Base-by-base conservation (phyloP, 2,888 invertebrate genomes). In the Lasiommata megera region DNA sequence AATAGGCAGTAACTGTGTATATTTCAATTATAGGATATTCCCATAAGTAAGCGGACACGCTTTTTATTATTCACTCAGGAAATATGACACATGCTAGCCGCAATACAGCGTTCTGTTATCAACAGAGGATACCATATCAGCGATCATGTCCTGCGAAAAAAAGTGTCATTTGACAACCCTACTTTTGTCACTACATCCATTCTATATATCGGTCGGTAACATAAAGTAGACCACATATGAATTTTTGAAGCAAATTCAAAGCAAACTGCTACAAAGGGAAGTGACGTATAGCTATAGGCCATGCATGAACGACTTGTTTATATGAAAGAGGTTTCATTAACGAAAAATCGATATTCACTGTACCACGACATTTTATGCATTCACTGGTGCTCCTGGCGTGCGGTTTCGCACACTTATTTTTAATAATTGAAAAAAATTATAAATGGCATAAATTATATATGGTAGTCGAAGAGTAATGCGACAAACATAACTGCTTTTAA, bases 231-330 rank as follows among this genome's bases (percentile, higher is more conserved):
- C 66, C 60, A 63, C 57, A 61, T 66, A 60, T 64, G 48, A 69
- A 50, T 67, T 68, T 68, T 70, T 52, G 61, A 68, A 69, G 70
- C 68, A 68, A 71, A 67, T 69, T 68, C 65, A 63, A 69, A 72
- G 73, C 73, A 72, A 66, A 67, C 53, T 36, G 56, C 50, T 59
- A 65, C 60, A 69, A 63, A 71, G 72, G 64, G 67, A 67, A 70
- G 61, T 65, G 68, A 66, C 58, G 60, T 54, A 72, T 62, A 67
- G 65, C 62, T 16, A 23, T 23, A 40, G 28, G 74, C 74, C 72
- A 77, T 70, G 79, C 79, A 74, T 72, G 74, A 72, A 58, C 68
- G 76, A 64, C 65, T 71, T 74, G 73, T 76, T 77, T 78, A 70
- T 73, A 60, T 61, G 61, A 65, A 70, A 69, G 16, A 38, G 37